Evolutionary conservation across 2,113 vertebrate species (phyloP).

Genomic region (human (Homo sapiens)): GRCh38 chr15:95232001-95232500

Average conservation of each 20-base stretch:
- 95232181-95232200: not conserved
- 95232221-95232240: not conserved
- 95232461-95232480: not conserved
- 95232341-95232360: not conserved
- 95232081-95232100: not conserved
- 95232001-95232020: not conserved
- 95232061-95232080: not conserved
- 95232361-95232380: not conserved
- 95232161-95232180: not conserved
- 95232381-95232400: not conserved
- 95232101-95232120: not conserved
- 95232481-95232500: not conserved
- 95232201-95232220: not conserved
- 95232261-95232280: not conserved
- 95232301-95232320: not conserved
- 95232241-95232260: not conserved
- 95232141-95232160: not conserved
- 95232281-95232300: not conserved
- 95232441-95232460: not conserved
- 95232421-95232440: not conserved
- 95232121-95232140: not conserved
- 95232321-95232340: not conserved
- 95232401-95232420: not conserved
- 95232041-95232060: not conserved
- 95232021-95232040: not conserved